These are phyloP conservation scores for Drosophila borborema DNA, from an alignment of 2,888 invertebrate genomes.

Conservation along the genomic window DNA sequence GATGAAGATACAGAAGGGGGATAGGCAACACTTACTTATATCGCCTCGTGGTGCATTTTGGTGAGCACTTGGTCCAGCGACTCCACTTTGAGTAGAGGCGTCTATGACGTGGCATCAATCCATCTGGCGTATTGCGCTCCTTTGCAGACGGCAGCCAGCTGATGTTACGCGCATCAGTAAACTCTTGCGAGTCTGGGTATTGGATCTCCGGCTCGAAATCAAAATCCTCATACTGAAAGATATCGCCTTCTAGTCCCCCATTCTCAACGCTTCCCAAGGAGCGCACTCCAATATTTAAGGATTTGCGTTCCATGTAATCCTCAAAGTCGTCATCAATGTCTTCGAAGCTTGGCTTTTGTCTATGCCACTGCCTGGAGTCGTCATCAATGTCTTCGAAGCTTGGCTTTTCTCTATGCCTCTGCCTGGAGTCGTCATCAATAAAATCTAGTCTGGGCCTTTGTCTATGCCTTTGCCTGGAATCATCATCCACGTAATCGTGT, in stretches of 20 bases:
- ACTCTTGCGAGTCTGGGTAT: conserved; percentile 72
- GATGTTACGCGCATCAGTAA: conserved; percentile 65
- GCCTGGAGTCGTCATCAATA: background rate
- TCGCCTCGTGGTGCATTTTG: conserved; percentile 92
- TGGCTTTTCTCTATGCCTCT: background rate
- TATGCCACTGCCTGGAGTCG: background rate
- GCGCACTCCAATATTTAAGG: conserved; percentile 35
- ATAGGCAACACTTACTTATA: conserved; percentile 86
- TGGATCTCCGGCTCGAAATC: conserved; percentile 74
- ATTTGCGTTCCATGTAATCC: conserved; percentile 55
- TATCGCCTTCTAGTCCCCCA: conserved; percentile 72
- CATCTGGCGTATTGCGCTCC: conserved; percentile 82
- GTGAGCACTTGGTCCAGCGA: conserved; percentile 92
- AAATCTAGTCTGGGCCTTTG: background rate
- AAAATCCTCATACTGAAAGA: conserved; percentile 83
- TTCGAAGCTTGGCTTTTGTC: conserved; percentile 10
- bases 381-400: conserved; percentile 23
- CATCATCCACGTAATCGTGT: conserved; percentile 48
- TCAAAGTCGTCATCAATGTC: conserved; percentile 69
- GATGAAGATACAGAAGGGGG: background rate
- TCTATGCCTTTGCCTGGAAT: conserved; percentile 27
- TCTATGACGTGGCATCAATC: conserved; percentile 71
- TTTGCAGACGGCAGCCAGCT: conserved; percentile 55
- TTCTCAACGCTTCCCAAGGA: conserved; percentile 51
- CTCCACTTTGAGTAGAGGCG: conserved; percentile 92